Conservation (phyloP, 2,113 vertebrate species). For the Larimichthys polyactis region DNA sequence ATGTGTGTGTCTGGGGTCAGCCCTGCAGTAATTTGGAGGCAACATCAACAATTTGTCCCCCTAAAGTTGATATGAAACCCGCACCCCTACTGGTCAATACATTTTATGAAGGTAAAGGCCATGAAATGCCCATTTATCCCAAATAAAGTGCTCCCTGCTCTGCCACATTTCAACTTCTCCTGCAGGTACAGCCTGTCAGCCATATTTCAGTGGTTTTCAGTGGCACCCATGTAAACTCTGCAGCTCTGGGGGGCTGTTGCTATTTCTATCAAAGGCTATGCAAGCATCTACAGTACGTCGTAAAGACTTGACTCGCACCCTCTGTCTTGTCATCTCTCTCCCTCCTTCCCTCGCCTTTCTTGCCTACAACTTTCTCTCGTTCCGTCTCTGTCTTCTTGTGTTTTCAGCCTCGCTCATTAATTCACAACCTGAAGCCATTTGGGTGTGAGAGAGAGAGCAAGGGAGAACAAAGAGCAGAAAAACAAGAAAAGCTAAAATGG, state of each 20-base stretch:
- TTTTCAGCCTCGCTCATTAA: conserved; percentile 61
- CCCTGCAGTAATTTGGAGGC: conserved; percentile 10
- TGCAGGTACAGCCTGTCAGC: conserved; percentile 42
- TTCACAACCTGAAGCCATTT: conserved; percentile 68
- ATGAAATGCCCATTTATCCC: conserved; percentile 27
- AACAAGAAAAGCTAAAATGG: conserved; percentile 39
- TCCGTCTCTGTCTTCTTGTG: conserved; percentile 3
- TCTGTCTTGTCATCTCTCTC: conserved; percentile 29
- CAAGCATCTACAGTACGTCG: conserved; percentile 34
- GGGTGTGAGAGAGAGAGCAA: conserved; percentile 12
- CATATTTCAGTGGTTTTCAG: conserved; percentile 58
- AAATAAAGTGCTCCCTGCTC: conserved; percentile 47
- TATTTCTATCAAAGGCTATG: conserved; percentile 49
- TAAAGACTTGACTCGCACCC: conserved; percentile 43
- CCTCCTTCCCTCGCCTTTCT: neutral
- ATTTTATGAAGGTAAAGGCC: conserved; percentile 46
- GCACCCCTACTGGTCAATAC: conserved; percentile 41
- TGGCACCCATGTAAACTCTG: conserved; percentile 30
- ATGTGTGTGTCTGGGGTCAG: neutral
- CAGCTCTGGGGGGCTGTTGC: conserved; percentile 53
- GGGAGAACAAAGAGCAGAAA: conserved; percentile 28
- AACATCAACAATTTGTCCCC: conserved; percentile 26
- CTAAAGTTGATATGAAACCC: conserved; percentile 38
- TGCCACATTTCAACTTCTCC: conserved; percentile 15
- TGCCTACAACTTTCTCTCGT: neutral